These are phyloP conservation scores for Crypturellus undulatus DNA, from an alignment of 2,113 vertebrate species.

Conservation along the genomic window DNA sequence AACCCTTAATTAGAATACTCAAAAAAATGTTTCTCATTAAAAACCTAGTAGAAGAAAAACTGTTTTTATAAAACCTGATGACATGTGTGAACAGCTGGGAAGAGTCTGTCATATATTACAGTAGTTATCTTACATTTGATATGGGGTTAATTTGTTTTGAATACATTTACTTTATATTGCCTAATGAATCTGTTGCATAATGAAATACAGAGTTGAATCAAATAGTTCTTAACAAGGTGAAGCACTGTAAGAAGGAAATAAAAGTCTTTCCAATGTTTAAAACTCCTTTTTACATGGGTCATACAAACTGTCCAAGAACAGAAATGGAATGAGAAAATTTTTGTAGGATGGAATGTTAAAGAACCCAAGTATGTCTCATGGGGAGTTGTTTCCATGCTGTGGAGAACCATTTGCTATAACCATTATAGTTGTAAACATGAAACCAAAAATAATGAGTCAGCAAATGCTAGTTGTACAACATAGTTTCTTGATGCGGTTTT, in stretches of 20 bases:
- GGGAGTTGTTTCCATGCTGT: not conserved
- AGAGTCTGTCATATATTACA: not conserved
- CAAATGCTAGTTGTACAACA: not conserved
- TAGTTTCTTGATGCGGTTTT: not conserved
- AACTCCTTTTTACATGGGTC: not conserved
- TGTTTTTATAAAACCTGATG: not conserved
- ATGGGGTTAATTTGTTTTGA: not conserved
- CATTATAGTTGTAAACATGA: not conserved
- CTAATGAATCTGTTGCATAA: not conserved
- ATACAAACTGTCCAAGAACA: not conserved
- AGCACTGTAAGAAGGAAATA: not conserved
- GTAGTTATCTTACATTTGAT: not conserved
- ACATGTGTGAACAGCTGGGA: not conserved
- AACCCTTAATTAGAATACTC: not conserved
- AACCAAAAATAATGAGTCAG: not conserved
- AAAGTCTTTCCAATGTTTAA: no score
- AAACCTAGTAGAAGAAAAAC: not conserved
- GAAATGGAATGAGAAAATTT: not conserved
- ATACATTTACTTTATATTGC: not conserved
- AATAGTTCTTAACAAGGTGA: not conserved
- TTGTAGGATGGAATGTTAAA: not conserved
- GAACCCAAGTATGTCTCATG: not conserved
- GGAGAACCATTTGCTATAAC: not conserved
- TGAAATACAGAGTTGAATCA: not conserved
- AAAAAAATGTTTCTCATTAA: not conserved